Base-by-base conservation (phyloP, 2,888 invertebrate genomes). In the Pediacus dermestoides region DNA sequence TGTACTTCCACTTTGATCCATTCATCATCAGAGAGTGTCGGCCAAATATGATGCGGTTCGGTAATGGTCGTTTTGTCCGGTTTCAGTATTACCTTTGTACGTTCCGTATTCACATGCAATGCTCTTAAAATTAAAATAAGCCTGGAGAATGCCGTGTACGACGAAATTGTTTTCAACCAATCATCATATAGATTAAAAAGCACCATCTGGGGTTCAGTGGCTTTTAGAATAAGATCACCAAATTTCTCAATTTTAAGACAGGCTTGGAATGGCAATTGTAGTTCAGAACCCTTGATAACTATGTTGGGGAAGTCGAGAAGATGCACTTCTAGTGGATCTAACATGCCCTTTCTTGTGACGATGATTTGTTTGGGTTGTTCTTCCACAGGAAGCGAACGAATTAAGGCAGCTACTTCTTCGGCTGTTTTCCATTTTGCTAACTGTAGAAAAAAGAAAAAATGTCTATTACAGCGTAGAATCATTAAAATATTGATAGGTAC, bases 351-450 rank as follows among this genome's bases (percentile, higher is more conserved):
- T 57, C 99, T 80, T 1, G 99, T 99, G 37, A 99, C 99, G 66
- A 99, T 99, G 68, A 99, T 99, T 73, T 99, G 99, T 67, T 99
- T 96, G 0, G 99, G 99, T 67, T 99, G 99, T 72, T 99, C 99
- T 72, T 99, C 99, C 2, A 99, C 97, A 0, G 99, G 99, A 49
- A 99, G 73, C 0, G 99, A 99, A 26, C 99, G 83, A 80, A 99
- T 99, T 58, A 99, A 73, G 16, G 99, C 99, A 1, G 99, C 99
- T 9, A 99, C 99, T 85, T 99, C 99, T 75, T 99, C 99, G 33
- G 99, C 99, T 0, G 99, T 99, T 73, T 99, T 99, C 99, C 99
- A 99, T 72, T 99, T 99, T 6, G 99, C 99, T 70, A 99, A 76
- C 78, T 87, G 64, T 31, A 57, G 43, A n/a, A n/a, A n/a, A n/a